Evolutionary conservation across 1,140 invertebrate genomes (phyloP).

Genomic region (Listronotus bonariensis): DNA sequence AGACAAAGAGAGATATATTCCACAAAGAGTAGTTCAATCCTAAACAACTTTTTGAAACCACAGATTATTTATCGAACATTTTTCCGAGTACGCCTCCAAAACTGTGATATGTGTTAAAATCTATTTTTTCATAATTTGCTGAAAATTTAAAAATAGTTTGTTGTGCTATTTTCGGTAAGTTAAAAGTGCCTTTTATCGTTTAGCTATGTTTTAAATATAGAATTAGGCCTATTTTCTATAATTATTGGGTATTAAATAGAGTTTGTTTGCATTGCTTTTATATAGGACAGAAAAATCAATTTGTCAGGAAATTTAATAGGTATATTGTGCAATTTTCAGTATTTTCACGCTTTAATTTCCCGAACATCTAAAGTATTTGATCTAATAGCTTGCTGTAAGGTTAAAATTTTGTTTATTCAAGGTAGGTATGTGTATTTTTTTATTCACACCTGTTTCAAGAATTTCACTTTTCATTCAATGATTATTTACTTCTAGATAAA

Average conservation of each 20-base stretch:
- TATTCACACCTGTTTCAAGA: no score
- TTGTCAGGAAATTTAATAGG: neutral
- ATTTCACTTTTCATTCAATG: no score
- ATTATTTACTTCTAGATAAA: no score
- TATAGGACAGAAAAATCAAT: neutral
- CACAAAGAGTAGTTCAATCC: no score
- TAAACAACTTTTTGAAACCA: neutral
- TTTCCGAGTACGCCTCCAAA: conserved; percentile 9
- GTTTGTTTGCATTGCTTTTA: conserved; percentile 1
- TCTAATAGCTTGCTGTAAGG: no score
- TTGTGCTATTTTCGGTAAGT: conserved; percentile 8
- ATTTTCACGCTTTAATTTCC: no score
- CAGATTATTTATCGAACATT: conserved; percentile 5
- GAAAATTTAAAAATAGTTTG: conserved; percentile 7
- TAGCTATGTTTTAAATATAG: conserved; percentile 5
- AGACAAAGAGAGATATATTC: no score
- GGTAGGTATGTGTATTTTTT: no score
- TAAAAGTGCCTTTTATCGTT: neutral
- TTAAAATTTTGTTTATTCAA: no score
- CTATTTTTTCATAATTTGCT: conserved; percentile 14
- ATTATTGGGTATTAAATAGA: neutral
- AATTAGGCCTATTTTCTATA: neutral
- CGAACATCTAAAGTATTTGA: no score
- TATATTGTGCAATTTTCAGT: no score
- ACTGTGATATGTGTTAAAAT: conserved; percentile 4